These are phyloP conservation scores for Kryptolebias marmoratus DNA, from an alignment of 2,113 vertebrate genomes.

Conservation along the genomic window DNA sequence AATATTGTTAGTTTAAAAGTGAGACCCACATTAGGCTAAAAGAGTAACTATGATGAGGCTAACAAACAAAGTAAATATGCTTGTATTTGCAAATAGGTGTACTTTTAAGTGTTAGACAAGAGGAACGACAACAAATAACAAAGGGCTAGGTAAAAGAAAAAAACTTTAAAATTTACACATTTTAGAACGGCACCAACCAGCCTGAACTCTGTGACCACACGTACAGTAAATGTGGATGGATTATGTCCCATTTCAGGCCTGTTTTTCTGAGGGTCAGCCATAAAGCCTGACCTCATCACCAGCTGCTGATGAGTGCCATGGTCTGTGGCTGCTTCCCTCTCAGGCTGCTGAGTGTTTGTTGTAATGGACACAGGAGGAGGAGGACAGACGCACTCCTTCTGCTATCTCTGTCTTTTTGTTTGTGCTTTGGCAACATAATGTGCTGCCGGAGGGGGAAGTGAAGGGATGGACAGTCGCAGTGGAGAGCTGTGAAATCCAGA, in stretches of 20 bases:
- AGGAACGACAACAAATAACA: background rate
- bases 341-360: constrained; percentile 49
- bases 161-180: background rate
- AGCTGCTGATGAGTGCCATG: constrained; percentile 50
- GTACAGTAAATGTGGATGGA: constrained; percentile 28
- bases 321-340: constrained; percentile 32
- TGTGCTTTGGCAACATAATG: constrained; percentile 49
- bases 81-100: background rate
- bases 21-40: too few species aligned
- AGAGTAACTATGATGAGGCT: too few species aligned
- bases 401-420: constrained; percentile 56
- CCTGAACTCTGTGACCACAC: constrained; percentile 35
- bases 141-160: too few species aligned
- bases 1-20: too few species aligned
- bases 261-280: constrained; percentile 65
- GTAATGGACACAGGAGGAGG: constrained; percentile 46
- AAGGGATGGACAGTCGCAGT: constrained; percentile 40
- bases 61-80: background rate
- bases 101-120: background rate
- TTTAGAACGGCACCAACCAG: background rate
- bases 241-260: constrained; percentile 38
- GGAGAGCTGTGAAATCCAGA: constrained; percentile 58
- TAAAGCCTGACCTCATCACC: constrained; percentile 68
- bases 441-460: constrained; percentile 27
- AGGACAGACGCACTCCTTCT: constrained; percentile 28